A percentile compares a stretch with the other conserved stretches of the same genome.
Conservation (phyloP, 2,888 invertebrate genomes). For the Melolontha melolontha region DNA sequence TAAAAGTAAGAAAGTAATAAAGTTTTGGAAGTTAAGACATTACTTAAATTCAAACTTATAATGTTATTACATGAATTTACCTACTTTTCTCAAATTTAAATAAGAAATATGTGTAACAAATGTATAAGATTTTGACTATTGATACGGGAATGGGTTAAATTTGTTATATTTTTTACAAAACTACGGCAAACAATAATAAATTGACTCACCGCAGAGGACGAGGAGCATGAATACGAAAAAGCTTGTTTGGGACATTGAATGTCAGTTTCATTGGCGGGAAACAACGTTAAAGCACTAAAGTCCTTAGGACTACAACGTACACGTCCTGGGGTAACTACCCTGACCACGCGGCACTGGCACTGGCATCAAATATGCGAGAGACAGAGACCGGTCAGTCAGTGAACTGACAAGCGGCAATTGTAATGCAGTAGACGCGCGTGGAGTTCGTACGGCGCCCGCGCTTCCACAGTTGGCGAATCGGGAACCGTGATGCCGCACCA, state of each 20-base stretch:
- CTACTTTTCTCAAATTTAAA: no score
- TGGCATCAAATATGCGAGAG: conserved; percentile 44
- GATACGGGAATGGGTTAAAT: no score
- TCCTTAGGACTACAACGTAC: conserved; percentile 37
- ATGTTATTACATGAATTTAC: no score
- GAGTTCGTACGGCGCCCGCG: conserved; percentile 56
- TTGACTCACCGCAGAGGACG: conserved; percentile 58
- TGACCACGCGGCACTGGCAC: conserved; percentile 48
- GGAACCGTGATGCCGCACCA: conserved; percentile 50
- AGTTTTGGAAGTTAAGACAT: no score
- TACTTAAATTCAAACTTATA: no score
- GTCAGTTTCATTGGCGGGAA: conserved; percentile 55
- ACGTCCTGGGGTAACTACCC: conserved; percentile 44
- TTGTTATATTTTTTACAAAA: no score
- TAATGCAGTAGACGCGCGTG: conserved; percentile 60
- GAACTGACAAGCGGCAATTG: conserved; percentile 59
- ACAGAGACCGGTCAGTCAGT: conserved; percentile 52
- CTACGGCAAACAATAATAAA: no score
- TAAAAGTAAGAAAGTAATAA: no score
- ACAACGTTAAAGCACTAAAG: conserved; percentile 44
- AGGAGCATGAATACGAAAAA: conserved; percentile 56
- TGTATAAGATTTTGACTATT: no score
- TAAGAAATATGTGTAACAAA: no score
- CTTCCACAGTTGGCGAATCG: conserved; percentile 52
- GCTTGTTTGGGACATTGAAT: conserved; percentile 57